Conservation (phyloP, 2,113 vertebrate species). For the Pluvialis apricaria region DNA sequence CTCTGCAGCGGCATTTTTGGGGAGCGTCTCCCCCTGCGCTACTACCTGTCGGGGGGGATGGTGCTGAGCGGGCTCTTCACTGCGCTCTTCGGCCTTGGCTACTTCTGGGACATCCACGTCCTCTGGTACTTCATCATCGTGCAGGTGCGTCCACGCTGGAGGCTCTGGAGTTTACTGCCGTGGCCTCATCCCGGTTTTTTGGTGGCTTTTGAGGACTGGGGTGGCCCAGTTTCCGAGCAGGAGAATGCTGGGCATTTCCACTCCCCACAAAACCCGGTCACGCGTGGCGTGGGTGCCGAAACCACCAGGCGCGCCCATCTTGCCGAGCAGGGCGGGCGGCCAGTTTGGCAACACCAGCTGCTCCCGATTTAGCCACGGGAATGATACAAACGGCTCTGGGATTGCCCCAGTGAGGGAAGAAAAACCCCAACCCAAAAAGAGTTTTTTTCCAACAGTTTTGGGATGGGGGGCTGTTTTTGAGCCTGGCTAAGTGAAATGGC, state of each 20-base stretch:
- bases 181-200: rapidly evolving
- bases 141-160: constrained; percentile 76
- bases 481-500: rapidly evolving
- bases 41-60: constrained; percentile 91
- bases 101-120: constrained; percentile 90
- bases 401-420: too few species aligned
- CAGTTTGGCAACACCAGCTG: not conserved
- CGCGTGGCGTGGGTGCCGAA: not conserved
- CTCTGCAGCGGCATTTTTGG: constrained; percentile 89
- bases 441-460: not conserved
- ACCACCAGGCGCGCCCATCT: rapidly evolving
- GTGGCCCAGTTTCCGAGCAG: not conserved
- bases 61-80: constrained; percentile 90
- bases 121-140: constrained; percentile 89
- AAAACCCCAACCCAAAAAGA: rapidly evolving
- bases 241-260: not conserved
- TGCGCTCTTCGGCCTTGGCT: constrained; percentile 86
- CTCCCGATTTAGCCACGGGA: not conserved
- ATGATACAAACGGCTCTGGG: rapidly evolving
- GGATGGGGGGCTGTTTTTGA: rapidly evolving
- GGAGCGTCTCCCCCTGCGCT: constrained; percentile 92
- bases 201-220: rapidly evolving
- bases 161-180: rapidly evolving
- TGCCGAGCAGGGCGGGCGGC: rapidly evolving
- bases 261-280: not conserved